These are phyloP conservation scores for Himalopsyche phryganea DNA, from an alignment of 1,140 invertebrate genomes.

Conservation along the genomic window DNA sequence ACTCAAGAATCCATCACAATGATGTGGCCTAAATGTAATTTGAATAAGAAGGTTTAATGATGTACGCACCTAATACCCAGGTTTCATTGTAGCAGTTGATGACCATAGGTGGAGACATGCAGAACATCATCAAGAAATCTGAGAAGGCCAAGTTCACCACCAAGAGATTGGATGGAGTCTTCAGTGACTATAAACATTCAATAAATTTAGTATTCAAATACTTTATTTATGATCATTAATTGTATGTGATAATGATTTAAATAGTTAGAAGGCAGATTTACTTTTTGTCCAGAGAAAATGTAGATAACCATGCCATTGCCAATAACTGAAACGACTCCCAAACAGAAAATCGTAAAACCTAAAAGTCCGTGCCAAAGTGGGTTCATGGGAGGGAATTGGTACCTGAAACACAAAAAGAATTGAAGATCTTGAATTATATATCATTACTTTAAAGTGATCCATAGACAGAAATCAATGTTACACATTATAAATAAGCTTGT, in stretches of 20 bases:
- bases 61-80: conserved; percentile 70
- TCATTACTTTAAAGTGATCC: no score
- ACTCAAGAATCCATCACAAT: no score
- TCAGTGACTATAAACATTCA: conserved; percentile 60
- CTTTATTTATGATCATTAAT: no score
- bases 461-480: no score
- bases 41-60: no score
- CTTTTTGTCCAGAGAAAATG: conserved; percentile 66
- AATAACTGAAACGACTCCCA: conserved; percentile 63
- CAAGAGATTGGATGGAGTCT: conserved; percentile 80
- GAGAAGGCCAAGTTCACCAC: conserved; percentile 84
- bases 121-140: conserved; percentile 84
- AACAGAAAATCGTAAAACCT: conserved; percentile 58
- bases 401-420: conserved; percentile 42
- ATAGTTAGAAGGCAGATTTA: no score
- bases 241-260: no score
- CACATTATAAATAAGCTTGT: no score
- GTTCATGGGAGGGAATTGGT: conserved; percentile 64
- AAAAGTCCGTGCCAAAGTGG: conserved; percentile 63
- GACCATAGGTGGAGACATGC: conserved; percentile 79
- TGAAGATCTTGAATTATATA: no score
- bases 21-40: no score
- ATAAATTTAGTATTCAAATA: no score
- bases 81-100: conserved; percentile 84
- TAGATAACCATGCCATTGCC: conserved; percentile 86